phyloP scores from a whole-genome alignment of 2,888 invertebrate genomes.

The Callinectes sapidus region DNA sequence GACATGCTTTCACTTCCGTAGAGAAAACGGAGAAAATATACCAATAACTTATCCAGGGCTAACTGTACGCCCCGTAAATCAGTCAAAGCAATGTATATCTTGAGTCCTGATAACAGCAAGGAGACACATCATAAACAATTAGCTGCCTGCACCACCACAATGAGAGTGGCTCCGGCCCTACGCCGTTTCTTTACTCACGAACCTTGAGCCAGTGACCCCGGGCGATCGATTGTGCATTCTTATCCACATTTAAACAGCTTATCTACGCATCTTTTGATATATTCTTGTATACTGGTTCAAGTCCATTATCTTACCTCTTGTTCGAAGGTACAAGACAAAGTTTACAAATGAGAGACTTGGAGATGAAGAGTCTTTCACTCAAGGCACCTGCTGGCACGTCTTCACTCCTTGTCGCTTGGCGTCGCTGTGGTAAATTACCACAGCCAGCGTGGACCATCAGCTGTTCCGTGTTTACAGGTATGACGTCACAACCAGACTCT shows the following conservation, averaged over 20 bases:
- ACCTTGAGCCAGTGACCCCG: conserved; percentile 45
- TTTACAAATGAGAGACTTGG: background rate
- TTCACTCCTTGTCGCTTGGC: background rate
- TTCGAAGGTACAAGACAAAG: background rate
- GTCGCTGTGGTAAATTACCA: conserved; percentile 66
- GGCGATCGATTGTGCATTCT: conserved; percentile 62
- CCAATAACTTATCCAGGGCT: background rate
- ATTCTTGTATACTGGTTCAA: background rate
- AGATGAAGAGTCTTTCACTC: background rate
- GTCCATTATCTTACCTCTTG: conserved; percentile 36
- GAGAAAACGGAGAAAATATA: background rate
- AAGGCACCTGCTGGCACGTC: background rate
- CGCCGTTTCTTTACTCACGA: conserved; percentile 30
- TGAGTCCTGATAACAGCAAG: background rate
- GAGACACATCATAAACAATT: background rate
- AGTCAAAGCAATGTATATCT: background rate
- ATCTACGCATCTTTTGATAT: background rate
- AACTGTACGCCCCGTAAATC: background rate
- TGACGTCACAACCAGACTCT: conserved; percentile 55
- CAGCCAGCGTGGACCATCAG: conserved; percentile 68
- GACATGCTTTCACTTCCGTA: no score
- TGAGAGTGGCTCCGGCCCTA: background rate
- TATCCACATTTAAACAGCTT: background rate
- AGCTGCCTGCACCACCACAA: background rate
- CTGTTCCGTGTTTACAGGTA: conserved; percentile 71